Conservation (phyloP, 1,140 invertebrate species). For the Cephus cinctus region DNA sequence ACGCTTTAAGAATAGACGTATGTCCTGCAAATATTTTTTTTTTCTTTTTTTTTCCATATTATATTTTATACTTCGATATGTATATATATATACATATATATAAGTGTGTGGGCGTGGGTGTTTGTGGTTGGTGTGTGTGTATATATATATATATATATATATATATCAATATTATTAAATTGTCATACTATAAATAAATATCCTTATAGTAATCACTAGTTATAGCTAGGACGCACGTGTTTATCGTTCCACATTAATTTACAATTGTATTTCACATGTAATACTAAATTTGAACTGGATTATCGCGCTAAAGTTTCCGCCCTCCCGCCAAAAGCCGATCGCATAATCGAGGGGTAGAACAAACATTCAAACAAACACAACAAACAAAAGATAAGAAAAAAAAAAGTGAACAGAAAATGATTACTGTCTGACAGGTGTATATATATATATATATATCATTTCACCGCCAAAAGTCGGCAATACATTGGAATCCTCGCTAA, state of each 20-base stretch:
- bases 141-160: constrained; percentile 19
- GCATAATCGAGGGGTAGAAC: neutral
- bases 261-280: constrained; percentile 20
- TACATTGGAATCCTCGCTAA: no score
- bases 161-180: constrained; percentile 14
- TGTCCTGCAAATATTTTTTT: constrained; percentile 15
- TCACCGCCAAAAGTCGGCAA: no score
- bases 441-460: no score
- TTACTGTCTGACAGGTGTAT: constrained; percentile 11
- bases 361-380: neutral
- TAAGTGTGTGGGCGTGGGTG: neutral
- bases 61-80: constrained; percentile 12
- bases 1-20: no score
- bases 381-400: constrained; percentile 1
- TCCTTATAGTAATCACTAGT: constrained; percentile 31
- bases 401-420: constrained; percentile 3
- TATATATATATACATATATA: constrained; percentile 15
- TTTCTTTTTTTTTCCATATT: constrained; percentile 8
- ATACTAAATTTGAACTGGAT: constrained; percentile 36
- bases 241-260: constrained; percentile 4
- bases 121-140: constrained; percentile 5
- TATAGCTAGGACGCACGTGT: constrained; percentile 23
- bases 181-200: constrained; percentile 31
- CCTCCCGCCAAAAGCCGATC: constrained; percentile 3
- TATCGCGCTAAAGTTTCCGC: constrained; percentile 14